phyloP scores from a whole-genome alignment of 37 sponge, comb jelly and placozoan species.

The Aplysina aerophoba region DNA sequence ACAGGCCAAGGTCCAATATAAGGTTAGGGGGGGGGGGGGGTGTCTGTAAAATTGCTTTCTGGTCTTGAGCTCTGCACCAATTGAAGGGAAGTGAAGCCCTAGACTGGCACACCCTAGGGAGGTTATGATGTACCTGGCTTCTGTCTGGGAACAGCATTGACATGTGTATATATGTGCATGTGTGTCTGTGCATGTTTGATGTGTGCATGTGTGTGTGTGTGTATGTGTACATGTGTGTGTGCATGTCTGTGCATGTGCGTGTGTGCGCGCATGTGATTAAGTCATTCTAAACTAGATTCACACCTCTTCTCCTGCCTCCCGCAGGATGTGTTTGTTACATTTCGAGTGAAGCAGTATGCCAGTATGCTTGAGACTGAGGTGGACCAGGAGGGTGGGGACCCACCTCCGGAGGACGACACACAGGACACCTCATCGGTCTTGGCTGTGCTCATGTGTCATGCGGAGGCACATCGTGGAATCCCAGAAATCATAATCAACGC shows the following conservation, averaged over 20 bases:
- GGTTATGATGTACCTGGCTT: too few relatives aligned
- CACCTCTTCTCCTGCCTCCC: too few relatives aligned
- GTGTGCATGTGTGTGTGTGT: constrained; percentile 21
- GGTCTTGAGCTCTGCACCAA: constrained; percentile 13
- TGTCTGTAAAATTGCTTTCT: constrained; percentile 21
- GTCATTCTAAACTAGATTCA: background rate
- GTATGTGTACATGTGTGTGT: constrained; percentile 32
- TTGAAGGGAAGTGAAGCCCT: background rate
- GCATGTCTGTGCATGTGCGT: constrained; percentile 20
- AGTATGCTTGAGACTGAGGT: too few relatives aligned
- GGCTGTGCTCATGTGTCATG: background rate
- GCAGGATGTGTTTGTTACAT: too few relatives aligned
- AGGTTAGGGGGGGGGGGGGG: background rate
- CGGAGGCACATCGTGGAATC: constrained; percentile 1
- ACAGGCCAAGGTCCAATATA: constrained; percentile 26
- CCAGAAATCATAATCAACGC: constrained; percentile 3
- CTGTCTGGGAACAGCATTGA: too few relatives aligned
- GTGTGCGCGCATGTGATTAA: background rate
- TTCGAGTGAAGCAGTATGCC: too few relatives aligned
- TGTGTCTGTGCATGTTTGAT: background rate
- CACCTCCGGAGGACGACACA: too few relatives aligned
- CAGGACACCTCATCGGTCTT: background rate
- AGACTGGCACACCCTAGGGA: too few relatives aligned
- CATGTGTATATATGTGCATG: background rate
- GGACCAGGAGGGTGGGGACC: too few relatives aligned